A percentile compares a stretch with the other conserved stretches of the same genome.
Evolutionary conservation across 2,888 invertebrate species (phyloP).

Genomic region (Tetramorium bicarinatum): DNA sequence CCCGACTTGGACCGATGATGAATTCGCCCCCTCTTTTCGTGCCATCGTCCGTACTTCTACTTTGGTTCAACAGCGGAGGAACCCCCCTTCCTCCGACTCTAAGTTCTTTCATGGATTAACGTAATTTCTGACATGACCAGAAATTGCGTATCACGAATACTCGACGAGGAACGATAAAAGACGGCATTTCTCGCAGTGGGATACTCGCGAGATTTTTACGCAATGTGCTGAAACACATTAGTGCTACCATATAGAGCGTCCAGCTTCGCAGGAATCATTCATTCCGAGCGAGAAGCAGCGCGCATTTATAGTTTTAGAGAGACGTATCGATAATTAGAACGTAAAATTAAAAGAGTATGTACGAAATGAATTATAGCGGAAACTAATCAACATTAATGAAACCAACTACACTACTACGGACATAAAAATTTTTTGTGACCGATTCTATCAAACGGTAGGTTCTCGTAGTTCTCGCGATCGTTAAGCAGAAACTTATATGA

Average conservation of each 20-base stretch:
- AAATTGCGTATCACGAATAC: conserved; percentile 57
- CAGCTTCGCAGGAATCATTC: not conserved
- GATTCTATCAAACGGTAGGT: conserved; percentile 1
- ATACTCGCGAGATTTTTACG: conserved; percentile 16
- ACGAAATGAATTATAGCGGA: not conserved
- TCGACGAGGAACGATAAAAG: conserved; percentile 32
- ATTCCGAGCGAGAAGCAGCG: not conserved
- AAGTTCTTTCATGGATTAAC: conserved; percentile 73
- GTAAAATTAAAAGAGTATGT: not conserved
- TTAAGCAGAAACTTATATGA: not conserved
- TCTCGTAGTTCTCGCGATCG: conserved; percentile 6
- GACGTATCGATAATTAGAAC: not conserved
- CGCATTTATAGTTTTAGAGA: not conserved
- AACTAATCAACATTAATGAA: conserved; percentile 3
- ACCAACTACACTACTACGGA: not conserved
- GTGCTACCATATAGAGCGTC: not conserved
- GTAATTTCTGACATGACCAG: conserved; percentile 71
- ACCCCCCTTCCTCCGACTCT: conserved; percentile 56
- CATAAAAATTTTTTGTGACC: conserved; percentile 3
- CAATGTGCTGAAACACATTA: conserved; percentile 22
- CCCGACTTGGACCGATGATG: conserved; percentile 85
- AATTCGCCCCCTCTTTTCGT: conserved; percentile 78
- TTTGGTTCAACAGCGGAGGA: conserved; percentile 60
- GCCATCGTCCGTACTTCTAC: conserved; percentile 61
- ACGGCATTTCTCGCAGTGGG: conserved; percentile 10